Evolutionary conservation across 2,888 invertebrate species (phyloP).

Genomic region (Trachelus troglodyta): DNA sequence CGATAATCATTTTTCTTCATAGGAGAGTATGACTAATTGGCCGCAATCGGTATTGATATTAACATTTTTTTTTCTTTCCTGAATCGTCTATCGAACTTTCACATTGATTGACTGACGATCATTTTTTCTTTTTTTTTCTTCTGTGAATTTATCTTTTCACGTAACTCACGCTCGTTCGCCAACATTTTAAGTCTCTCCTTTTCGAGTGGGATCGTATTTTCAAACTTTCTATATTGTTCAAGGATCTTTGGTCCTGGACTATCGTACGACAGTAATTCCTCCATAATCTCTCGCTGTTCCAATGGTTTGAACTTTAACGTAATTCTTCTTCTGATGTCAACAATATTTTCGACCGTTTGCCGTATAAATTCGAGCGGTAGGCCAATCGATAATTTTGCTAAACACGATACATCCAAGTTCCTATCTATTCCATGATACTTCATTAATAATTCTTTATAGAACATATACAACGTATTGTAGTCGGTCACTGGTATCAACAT

Average conservation of each 20-base stretch:
- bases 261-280: conserved; percentile 63
- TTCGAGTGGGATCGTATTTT: conserved; percentile 37
- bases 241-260: conserved; percentile 30
- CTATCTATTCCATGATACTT: conserved; percentile 71
- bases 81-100: neutral
- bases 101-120: neutral
- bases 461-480: conserved; percentile 71
- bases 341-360: conserved; percentile 64
- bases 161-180: conserved; percentile 16
- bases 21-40: neutral
- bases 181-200: conserved; percentile 31
- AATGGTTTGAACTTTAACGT: conserved; percentile 70
- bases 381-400: conserved; percentile 70
- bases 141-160: conserved; percentile 5
- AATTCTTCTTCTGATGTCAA: conserved; percentile 69
- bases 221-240: conserved; percentile 39
- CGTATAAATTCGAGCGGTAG: conserved; percentile 70
- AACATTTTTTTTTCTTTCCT: neutral
- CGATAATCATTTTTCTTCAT: neutral
- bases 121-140: conserved; percentile 17
- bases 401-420: conserved; percentile 71
- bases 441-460: conserved; percentile 71
- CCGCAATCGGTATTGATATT: conserved; percentile 2
- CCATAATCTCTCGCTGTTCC: conserved; percentile 68
- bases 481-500: conserved; percentile 71